Conservation (phyloP, 2,888 invertebrate genomes). For the Scelioninae gen. 1 region DNA sequence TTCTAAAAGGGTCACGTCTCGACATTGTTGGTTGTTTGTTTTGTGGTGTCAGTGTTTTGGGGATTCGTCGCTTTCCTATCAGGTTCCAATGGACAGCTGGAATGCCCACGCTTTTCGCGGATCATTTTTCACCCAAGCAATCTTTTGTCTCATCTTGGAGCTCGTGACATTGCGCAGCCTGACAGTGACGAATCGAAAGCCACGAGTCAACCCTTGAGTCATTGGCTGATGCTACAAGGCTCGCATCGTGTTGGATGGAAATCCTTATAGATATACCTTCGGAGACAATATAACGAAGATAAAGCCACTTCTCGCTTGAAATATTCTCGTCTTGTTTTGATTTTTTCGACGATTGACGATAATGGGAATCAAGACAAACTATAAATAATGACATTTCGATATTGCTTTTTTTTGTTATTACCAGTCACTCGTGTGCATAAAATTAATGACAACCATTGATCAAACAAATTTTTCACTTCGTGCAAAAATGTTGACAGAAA, state of each 20-base stretch:
- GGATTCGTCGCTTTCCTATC: conserved; percentile 70
- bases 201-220: conserved; percentile 82
- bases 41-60: conserved; percentile 62
- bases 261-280: conserved; percentile 65
- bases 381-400: conserved; percentile 64
- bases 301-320: conserved; percentile 58
- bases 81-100: conserved; percentile 70
- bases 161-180: conserved; percentile 82
- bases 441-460: conserved; percentile 19
- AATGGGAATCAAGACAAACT: conserved; percentile 58
- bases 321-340: conserved; percentile 60
- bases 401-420: conserved; percentile 24
- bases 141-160: conserved; percentile 83
- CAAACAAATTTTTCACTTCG: background rate
- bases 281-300: conserved; percentile 67
- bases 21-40: conserved; percentile 49
- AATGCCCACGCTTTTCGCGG: conserved; percentile 82
- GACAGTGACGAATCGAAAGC: conserved; percentile 85
- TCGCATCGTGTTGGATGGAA: conserved; percentile 60
- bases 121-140: conserved; percentile 84
- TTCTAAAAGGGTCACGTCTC: conserved; percentile 24
- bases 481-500: conserved; percentile 5
- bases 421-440: conserved; percentile 13
- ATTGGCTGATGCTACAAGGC: conserved; percentile 73
- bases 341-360: conserved; percentile 57